Evolutionary conservation across 2,113 vertebrate species (phyloP).

Genomic region (Helogale parvula): DNA sequence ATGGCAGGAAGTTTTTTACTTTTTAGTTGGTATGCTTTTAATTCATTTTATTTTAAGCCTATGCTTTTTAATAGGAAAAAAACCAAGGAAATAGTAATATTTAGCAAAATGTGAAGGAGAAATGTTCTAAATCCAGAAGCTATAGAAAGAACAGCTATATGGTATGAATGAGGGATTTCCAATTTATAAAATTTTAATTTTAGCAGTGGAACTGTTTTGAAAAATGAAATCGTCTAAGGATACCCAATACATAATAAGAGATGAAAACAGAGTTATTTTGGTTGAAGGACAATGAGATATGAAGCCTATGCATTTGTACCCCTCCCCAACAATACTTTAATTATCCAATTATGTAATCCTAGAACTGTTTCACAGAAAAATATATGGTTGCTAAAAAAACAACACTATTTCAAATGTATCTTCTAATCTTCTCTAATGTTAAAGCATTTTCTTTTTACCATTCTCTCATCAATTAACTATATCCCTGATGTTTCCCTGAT

Average conservation of each 20-base stretch:
- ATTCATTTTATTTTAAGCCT: neutral
- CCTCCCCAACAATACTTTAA: neutral
- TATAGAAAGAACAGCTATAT: neutral
- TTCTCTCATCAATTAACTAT: slow-evolving; percentile 17
- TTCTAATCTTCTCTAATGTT: neutral
- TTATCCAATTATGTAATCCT: neutral
- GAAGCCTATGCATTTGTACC: neutral
- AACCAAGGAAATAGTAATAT: neutral
- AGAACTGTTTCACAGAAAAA: slow-evolving; percentile 35
- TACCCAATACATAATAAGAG: neutral
- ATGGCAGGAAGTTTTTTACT: neutral
- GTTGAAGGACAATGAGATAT: neutral
- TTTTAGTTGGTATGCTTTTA: neutral
- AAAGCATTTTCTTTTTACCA: neutral
- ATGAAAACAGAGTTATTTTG: neutral
- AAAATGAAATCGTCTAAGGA: neutral
- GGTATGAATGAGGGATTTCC: neutral
- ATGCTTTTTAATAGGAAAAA: neutral
- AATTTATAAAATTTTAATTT: neutral
- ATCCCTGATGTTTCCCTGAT: neutral
- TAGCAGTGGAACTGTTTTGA: neutral
- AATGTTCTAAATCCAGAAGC: neutral
- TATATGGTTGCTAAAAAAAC: neutral
- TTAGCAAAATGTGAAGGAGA: slow-evolving; percentile 36
- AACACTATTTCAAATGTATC: slow-evolving; percentile 5